Base-by-base conservation (phyloP, 2,797 vertebrate genomes). In the Craterocephalus amniculus region DNA sequence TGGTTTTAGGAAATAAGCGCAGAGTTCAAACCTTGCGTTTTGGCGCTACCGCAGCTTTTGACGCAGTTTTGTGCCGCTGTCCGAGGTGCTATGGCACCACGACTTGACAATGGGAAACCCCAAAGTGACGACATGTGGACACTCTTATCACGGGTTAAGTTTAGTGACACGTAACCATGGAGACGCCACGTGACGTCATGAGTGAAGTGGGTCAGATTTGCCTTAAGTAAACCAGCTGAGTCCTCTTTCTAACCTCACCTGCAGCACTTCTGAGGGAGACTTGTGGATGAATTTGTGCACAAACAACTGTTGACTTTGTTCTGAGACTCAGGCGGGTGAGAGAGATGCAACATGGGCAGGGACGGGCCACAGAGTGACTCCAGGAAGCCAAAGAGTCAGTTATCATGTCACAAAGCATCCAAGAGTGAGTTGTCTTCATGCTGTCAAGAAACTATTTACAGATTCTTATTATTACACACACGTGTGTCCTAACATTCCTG, bases 291-390 rank as follows among this genome's bases (percentile, higher is more conserved):
- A 70, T 16, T 57, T 18, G 27, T 13, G 12, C n/a, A 51, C 5
- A n/a, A 35, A 22, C 7, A 24, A 18, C 2, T 59, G 4, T 40
- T 58, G 4, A 0, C 63, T 34, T 72, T 56, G n/a, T 24, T 76
- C 43, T 75, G 20, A 72, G 76, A 34, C 66, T 54, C 72, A 69
- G 79, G 72, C 71, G 68, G 78, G 67, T 90, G 86, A 91, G 81
- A 80, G 84, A 74, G 76, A 90, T 89, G 87, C 84, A 88, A 32
- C 83, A 92, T 92, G 91, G 89, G 72, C 74, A 79, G 82, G 84
- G 83, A 86, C 72, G 87, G 86, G 71, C 45, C 72, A 67, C 65
- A 69, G 48, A 61, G 81, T 85, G 83, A 88, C 72, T 72, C 38
- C 64, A 56, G 62, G 57, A 77, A 60, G 56, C 57, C 65, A 74